A percentile compares a stretch with the other conserved stretches of the same genome.
phyloP scores from a whole-genome alignment of 2,797 vertebrate species.

The Eulemur mongoz region DNA sequence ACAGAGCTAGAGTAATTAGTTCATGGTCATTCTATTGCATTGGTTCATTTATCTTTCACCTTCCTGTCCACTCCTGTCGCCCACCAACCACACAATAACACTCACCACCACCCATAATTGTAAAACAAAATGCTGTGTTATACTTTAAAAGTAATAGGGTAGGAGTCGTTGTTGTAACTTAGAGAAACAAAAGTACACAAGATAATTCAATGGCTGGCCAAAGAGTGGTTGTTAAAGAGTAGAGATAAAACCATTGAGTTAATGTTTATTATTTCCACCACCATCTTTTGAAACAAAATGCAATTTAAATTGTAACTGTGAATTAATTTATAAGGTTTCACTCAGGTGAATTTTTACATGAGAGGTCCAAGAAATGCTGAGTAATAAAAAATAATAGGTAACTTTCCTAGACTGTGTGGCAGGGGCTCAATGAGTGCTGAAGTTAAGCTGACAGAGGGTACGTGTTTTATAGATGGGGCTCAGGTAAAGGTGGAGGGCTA shows the following conservation, averaged over 20 bases:
- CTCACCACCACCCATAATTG: background rate
- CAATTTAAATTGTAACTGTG: constrained; percentile 37
- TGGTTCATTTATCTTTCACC: background rate
- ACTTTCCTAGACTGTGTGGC: background rate
- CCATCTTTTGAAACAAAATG: background rate
- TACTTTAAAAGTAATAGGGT: constrained; percentile 1
- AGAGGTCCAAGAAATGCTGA: background rate
- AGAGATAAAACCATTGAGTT: background rate
- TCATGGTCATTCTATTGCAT: background rate
- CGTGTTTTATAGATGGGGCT: background rate
- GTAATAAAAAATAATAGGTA: background rate
- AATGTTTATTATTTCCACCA: background rate
- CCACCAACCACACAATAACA: background rate
- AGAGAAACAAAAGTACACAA: constrained; percentile 12
- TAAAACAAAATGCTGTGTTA: background rate
- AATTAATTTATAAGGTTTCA: background rate
- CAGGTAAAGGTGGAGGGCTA: background rate
- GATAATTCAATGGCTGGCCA: background rate
- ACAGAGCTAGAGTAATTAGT: background rate
- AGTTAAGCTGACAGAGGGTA: background rate
- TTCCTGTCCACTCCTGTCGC: background rate
- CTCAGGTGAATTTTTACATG: background rate
- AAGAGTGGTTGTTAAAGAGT: background rate
- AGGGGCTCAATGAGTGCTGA: background rate
- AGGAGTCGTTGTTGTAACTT: background rate